Percentiles rank a stretch among this genome's conserved stretches.
Evolutionary conservation across 2,888 invertebrate genomes (phyloP).

Genomic region (Cheiracanthium punctorium): DNA sequence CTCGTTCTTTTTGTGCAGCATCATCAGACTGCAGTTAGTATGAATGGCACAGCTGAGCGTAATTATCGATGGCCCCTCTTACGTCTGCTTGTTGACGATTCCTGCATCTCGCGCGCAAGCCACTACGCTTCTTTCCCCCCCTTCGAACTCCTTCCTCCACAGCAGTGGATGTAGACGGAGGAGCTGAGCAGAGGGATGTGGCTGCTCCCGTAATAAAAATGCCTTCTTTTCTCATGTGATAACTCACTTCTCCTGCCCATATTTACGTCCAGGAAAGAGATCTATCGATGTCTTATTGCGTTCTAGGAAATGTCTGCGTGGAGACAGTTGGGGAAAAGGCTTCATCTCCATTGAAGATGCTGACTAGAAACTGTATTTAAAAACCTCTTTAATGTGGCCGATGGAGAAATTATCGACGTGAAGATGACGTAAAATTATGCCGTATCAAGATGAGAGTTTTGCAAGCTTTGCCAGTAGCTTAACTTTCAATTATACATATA

Average conservation of each 20-base stretch:
- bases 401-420: too few relatives aligned
- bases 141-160: not conserved
- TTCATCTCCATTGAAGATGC: too few relatives aligned
- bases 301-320: not conserved
- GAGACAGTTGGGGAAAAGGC: too few relatives aligned
- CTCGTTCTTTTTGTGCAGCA: not conserved
- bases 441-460: too few relatives aligned
- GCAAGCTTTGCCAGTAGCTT: too few relatives aligned
- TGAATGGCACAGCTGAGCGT: not conserved
- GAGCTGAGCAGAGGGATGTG: too few relatives aligned
- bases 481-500: too few relatives aligned
- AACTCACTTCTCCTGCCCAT: not conserved
- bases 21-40: not conserved
- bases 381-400: too few relatives aligned
- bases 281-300: not conserved
- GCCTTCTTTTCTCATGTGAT: not conserved
- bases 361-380: too few relatives aligned
- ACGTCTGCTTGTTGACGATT: not conserved
- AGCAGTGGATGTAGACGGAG: not conserved
- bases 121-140: not conserved
- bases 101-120: constrained; percentile 5
- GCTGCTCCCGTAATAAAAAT: constrained; percentile 13
- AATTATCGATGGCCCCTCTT: not conserved
- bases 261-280: not conserved
- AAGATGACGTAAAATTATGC: too few relatives aligned